Evolutionary conservation across 2,797 vertebrate species (phyloP).

Genomic region (Euthynnus affinis): DNA sequence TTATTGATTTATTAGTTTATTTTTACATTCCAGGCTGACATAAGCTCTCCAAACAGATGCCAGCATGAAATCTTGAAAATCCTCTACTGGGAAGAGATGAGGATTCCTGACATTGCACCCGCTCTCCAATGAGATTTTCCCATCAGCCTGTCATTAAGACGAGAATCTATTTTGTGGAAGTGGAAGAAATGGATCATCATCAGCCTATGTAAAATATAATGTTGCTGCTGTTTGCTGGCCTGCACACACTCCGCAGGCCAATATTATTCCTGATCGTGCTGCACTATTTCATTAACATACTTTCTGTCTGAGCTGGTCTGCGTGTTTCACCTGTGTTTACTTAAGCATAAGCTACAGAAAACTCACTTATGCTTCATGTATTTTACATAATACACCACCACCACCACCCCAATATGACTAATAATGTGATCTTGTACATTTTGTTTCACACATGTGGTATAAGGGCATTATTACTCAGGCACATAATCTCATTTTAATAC

Average conservation of each 20-base stretch:
- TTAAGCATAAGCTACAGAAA: slow-evolving; percentile 1
- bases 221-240: neutral
- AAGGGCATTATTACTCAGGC: slow-evolving; percentile 33
- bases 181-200: neutral
- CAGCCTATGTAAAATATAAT: neutral
- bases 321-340: slow-evolving; percentile 33
- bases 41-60: slow-evolving; percentile 53
- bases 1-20: slow-evolving; percentile 60
- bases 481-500: slow-evolving; percentile 54
- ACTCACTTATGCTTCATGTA: slow-evolving; percentile 2
- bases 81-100: slow-evolving; percentile 13
- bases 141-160: slow-evolving; percentile 6
- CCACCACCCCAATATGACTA: slow-evolving; percentile 48
- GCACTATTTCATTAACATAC: neutral
- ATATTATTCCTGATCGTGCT: too few relatives aligned
- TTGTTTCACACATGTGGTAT: slow-evolving; percentile 34
- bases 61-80: slow-evolving; percentile 41
- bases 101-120: slow-evolving; percentile 34
- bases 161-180: slow-evolving; percentile 6
- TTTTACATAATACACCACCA: slow-evolving; percentile 52
- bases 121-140: slow-evolving; percentile 21
- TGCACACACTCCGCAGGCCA: slow-evolving; percentile 5
- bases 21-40: slow-evolving; percentile 41
- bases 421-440: slow-evolving; percentile 42
- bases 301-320: slow-evolving; percentile 25